Conservation (phyloP, 1,140 invertebrate species). For the Drosophila elegans region DNA sequence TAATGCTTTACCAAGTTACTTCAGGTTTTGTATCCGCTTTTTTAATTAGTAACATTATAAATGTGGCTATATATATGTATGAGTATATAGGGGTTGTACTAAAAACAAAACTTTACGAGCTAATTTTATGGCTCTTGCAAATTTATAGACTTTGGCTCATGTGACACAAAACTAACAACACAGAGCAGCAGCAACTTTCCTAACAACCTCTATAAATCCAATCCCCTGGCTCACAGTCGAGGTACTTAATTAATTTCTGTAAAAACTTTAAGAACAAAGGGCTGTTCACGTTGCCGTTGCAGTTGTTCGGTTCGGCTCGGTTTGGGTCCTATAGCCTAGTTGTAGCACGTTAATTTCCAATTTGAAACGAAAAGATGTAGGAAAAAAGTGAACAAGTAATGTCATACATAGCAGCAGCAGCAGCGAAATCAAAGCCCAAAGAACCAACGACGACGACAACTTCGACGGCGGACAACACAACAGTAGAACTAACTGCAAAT, state of each 20-base stretch:
- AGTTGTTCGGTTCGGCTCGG: slow-evolving; percentile 20
- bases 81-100: slow-evolving; percentile 1
- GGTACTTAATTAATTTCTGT: slow-evolving; percentile 79
- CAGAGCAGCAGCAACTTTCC: slow-evolving; percentile 50
- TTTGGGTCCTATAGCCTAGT: slow-evolving; percentile 63
- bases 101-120: slow-evolving; percentile 65
- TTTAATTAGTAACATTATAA: slow-evolving; percentile 73
- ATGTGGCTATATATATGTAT: slow-evolving; percentile 25
- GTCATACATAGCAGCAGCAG: slow-evolving; percentile 60
- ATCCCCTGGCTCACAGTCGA: slow-evolving; percentile 46
- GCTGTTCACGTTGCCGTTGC: slow-evolving; percentile 37
- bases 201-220: slow-evolving; percentile 78
- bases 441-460: slow-evolving; percentile 45
- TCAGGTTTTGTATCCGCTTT: slow-evolving; percentile 37
- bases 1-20: slow-evolving; percentile 41
- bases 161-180: slow-evolving; percentile 58
- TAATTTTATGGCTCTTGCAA: slow-evolving; percentile 63
- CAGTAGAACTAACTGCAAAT: slow-evolving; percentile 80
- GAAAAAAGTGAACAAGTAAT: slow-evolving; percentile 51
- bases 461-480: slow-evolving; percentile 58
- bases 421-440: slow-evolving; percentile 55
- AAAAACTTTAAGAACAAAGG: slow-evolving; percentile 82
- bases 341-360: slow-evolving; percentile 78
- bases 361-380: slow-evolving; percentile 59
- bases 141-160: slow-evolving; percentile 66